Percentiles rank a stretch among this genome's conserved stretches.
Evolutionary conservation across 2,888 invertebrate species (phyloP).

Genomic region (Argyresthia albistria): DNA sequence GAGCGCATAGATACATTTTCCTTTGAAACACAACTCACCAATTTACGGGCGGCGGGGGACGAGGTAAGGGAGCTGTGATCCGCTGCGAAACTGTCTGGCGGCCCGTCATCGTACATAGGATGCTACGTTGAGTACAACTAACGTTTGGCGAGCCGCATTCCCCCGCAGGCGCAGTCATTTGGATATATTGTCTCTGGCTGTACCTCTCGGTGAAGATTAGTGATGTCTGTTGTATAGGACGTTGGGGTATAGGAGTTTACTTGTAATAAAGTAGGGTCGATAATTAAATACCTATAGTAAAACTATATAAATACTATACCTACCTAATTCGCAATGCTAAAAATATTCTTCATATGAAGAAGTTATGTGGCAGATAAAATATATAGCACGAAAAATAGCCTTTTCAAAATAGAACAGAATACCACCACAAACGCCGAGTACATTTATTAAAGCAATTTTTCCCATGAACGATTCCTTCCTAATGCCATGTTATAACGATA

Average conservation of each 20-base stretch:
- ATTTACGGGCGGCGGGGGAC: too few species aligned
- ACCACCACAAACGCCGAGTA: slow-evolving; percentile 18
- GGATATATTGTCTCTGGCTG: too few species aligned
- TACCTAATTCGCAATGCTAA: too few species aligned
- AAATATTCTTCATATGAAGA: neutral
- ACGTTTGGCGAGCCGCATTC: too few species aligned
- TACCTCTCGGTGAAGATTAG: too few species aligned
- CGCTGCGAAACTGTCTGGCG: too few species aligned
- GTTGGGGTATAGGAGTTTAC: neutral
- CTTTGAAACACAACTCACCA: too few species aligned
- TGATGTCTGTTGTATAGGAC: neutral
- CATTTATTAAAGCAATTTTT: slow-evolving; percentile 66
- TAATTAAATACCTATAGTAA: neutral
- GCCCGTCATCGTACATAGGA: too few species aligned
- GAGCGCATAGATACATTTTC: too few species aligned
- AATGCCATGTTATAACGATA: slow-evolving; percentile 58
- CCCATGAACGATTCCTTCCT: slow-evolving; percentile 57
- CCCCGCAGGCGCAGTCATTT: too few species aligned
- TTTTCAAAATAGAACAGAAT: neutral
- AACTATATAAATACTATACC: neutral
- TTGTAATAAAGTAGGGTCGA: neutral
- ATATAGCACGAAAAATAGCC: neutral
- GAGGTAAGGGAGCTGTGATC: too few species aligned
- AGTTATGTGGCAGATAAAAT: neutral
- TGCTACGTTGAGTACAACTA: too few species aligned